A percentile compares a stretch with the other conserved stretches of the same genome.
Conservation (phyloP, 2,797 vertebrate genomes). For the Sebastes goodei region DNA sequence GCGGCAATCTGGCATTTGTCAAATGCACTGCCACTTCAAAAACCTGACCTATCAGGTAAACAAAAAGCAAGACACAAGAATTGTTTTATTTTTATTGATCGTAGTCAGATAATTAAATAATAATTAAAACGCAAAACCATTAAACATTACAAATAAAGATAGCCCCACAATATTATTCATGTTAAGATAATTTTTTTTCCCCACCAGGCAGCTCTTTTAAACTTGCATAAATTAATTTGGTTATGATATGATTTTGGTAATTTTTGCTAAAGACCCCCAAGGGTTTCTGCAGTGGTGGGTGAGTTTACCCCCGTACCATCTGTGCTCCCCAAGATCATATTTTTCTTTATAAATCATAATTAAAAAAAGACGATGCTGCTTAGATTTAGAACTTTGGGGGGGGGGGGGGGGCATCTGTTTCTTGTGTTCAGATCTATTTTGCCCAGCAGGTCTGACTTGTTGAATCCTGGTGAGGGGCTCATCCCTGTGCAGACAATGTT, state of each 20-base stretch:
- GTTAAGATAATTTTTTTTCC: neutral
- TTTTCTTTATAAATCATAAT: neutral
- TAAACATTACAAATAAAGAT: neutral
- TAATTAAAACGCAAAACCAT: neutral
- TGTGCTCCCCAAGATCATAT: neutral
- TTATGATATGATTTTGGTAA: neutral
- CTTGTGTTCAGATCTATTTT: neutral
- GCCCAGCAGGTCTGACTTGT: neutral
- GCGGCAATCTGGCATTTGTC: neutral
- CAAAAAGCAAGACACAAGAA: neutral
- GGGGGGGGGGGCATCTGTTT: neutral
- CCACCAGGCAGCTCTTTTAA: neutral
- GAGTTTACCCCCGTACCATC: neutral
- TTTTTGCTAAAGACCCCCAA: neutral
- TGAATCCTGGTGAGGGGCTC: neutral
- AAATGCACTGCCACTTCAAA: neutral
- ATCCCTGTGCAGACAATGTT: slow-evolving; percentile 32
- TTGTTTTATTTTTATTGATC: neutral
- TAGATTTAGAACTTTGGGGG: neutral
- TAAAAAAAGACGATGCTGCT: neutral
- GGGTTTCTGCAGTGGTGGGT: neutral
- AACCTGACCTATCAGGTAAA: neutral
- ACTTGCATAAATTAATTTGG: neutral
- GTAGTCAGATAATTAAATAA: neutral
- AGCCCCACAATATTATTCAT: neutral